phyloP scores from a whole-genome alignment of 2,888 invertebrate species.

The Philhelius pedissequus region DNA sequence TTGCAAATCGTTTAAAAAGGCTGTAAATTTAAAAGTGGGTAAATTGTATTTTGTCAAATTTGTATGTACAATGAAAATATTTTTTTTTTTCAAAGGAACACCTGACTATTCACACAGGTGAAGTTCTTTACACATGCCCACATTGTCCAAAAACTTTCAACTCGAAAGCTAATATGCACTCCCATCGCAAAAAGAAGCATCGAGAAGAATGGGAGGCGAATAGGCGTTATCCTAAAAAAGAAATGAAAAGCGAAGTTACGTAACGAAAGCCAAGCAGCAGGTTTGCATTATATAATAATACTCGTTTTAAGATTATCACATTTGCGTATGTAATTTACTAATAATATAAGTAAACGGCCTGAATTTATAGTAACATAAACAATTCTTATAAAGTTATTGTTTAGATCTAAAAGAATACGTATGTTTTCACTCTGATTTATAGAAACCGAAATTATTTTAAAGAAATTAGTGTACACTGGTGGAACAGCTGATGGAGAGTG shows the following conservation, averaged over 20 bases:
- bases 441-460: too few relatives aligned
- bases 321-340: neutral
- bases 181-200: slow-evolving; percentile 73
- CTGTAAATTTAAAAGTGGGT: slow-evolving; percentile 46
- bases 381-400: neutral
- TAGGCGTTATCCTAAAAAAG: slow-evolving; percentile 49
- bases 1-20: slow-evolving; percentile 73
- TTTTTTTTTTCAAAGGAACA: slow-evolving; percentile 69
- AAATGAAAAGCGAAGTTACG: neutral
- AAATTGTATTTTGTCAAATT: too few relatives aligned
- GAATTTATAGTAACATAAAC: neutral
- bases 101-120: slow-evolving; percentile 72
- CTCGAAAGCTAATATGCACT: slow-evolving; percentile 73
- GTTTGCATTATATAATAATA: neutral
- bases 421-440: too few relatives aligned
- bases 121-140: slow-evolving; percentile 72
- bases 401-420: too few relatives aligned
- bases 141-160: slow-evolving; percentile 73
- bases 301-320: neutral
- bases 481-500: too few relatives aligned
- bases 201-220: slow-evolving; percentile 71
- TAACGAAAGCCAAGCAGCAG: neutral
- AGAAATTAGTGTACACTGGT: too few relatives aligned
- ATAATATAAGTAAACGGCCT: neutral
- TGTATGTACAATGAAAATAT: neutral